Percentiles rank a stretch among this genome's conserved stretches.
Evolutionary conservation across 2,888 invertebrate genomes (phyloP).

Genomic region (Microplitis manilae): DNA sequence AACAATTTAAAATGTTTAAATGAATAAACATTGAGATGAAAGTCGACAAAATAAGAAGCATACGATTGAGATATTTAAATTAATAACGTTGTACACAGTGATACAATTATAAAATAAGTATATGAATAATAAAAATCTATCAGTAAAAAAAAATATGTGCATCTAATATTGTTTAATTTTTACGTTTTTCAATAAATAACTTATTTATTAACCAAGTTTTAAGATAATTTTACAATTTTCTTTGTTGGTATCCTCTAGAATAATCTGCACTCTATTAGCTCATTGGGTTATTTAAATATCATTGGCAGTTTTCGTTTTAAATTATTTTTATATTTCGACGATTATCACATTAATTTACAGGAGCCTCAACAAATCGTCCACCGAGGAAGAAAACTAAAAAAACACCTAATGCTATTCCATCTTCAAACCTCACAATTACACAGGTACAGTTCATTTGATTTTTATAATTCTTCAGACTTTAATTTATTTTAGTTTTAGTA

Average conservation of each 20-base stretch:
- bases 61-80: constrained; percentile 70
- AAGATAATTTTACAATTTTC: constrained; percentile 42
- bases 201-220: constrained; percentile 24
- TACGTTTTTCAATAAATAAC: constrained; percentile 18
- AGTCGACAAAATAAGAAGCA: constrained; percentile 64
- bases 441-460: constrained; percentile 58
- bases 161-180: neutral
- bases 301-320: constrained; percentile 24
- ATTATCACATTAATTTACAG: constrained; percentile 66
- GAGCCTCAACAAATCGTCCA: constrained; percentile 69
- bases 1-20: neutral
- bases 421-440: constrained; percentile 56
- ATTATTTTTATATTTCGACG: constrained; percentile 51
- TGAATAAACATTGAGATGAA: constrained; percentile 59
- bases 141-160: constrained; percentile 64
- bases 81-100: constrained; percentile 72
- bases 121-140: constrained; percentile 71
- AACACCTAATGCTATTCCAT: constrained; percentile 62
- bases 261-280: constrained; percentile 62
- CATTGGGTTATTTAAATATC: constrained; percentile 32
- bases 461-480: constrained; percentile 14
- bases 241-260: constrained; percentile 67
- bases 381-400: constrained; percentile 75
- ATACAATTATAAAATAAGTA: constrained; percentile 72
- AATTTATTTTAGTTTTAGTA: too few relatives aligned